Evolutionary conservation across 1,140 invertebrate species (phyloP), one percentile per base, ranked within the genome.

Genomic region (Polypedilum vanderplanki): DNA sequence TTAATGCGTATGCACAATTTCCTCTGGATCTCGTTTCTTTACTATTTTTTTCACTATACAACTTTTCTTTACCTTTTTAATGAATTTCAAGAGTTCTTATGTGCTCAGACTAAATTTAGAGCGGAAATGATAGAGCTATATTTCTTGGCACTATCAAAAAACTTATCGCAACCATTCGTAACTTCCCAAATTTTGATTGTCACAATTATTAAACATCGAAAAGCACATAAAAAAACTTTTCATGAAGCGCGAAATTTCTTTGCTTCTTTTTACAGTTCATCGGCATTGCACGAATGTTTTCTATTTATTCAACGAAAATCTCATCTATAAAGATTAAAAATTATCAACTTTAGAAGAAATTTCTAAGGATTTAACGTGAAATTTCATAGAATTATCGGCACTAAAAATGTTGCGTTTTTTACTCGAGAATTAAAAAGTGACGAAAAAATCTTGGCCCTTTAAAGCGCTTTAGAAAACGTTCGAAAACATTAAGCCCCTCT

Each of bases 151-250:
- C 46, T 57, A 57, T 12, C 46, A 57, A 57, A 57, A 57, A 57
- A n/a, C 46, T 12, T n/a, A n/a, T 57, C 46, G 12, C 12, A n/a
- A 57, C 46, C 46, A 57, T 57, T 57, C n/a, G n/a, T 15, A 57
- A 57, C 10, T 57, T 57, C 12, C 46, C 46, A 57, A 57, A 57
- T 57, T 33, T 57, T 57, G 46, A 57, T 57, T 57, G 46, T 57
- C 46, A 57, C 46, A 57, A 57, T n/a, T 57, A 57, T 57, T 57
- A 57, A 57, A 57, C 46, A 57, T 57, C n/a, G 46, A 57, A 57
- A 57, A 57, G 7, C n/a, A n/a, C n/a, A 57, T n/a, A 57, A 57
- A 57, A 57, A 57, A 57, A 57, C 46, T 57, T 57, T 57, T 57
- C 46, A 57, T 57, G 46, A 57, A 57, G 46, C 46, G 46, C 46